Conservation (phyloP, 2,797 vertebrate species). For the Rhinichthys osculus region DNA sequence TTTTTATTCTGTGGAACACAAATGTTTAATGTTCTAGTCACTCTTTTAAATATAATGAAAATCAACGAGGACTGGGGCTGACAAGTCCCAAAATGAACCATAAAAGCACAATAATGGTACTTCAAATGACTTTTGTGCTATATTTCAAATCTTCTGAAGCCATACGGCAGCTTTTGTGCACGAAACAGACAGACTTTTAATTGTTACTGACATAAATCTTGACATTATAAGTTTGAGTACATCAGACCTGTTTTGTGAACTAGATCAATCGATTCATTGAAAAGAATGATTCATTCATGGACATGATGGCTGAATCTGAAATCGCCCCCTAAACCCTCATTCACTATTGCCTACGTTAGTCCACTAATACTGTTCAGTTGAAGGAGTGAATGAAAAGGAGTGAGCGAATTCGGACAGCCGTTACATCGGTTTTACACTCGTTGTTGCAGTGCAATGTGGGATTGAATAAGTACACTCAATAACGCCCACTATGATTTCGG, state of each 20-base stretch:
- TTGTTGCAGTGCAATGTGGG: no score
- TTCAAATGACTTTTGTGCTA: background rate
- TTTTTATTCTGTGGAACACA: background rate
- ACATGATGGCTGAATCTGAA: no score
- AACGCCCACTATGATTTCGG: no score
- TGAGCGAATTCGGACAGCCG: no score
- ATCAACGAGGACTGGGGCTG: background rate
- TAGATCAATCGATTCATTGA: background rate
- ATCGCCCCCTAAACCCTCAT: no score
- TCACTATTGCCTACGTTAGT: no score
- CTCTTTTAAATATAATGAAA: constrained; percentile 9
- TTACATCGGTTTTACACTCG: no score
- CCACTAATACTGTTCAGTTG: no score
- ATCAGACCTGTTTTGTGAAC: background rate
- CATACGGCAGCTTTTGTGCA: background rate
- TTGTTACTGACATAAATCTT: background rate
- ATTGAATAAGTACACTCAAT: no score
- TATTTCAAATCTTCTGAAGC: background rate
- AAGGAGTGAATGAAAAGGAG: no score
- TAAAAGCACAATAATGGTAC: background rate
- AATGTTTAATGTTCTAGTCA: background rate
- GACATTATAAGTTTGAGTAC: background rate
- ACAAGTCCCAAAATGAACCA: background rate
- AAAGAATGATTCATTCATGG: background rate
- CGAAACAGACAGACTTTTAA: background rate